Evolutionary conservation across 2,113 vertebrate species (phyloP).

Genomic region (Nycticorax nycticorax): DNA sequence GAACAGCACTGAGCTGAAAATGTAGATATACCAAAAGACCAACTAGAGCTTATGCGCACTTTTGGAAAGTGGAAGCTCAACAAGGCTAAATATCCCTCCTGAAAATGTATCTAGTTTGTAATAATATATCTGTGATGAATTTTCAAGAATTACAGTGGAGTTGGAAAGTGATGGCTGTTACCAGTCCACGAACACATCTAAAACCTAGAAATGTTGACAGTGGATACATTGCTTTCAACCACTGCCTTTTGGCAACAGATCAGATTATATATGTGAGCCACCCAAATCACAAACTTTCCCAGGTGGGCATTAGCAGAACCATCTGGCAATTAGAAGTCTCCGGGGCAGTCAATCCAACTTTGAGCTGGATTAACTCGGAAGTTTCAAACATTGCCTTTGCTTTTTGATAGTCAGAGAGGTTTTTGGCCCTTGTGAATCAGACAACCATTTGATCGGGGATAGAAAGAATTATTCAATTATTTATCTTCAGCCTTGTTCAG

Average conservation of each 20-base stretch:
- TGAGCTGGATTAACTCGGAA: slow-evolving; percentile 71
- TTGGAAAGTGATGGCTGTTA: not conserved
- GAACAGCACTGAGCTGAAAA: not conserved
- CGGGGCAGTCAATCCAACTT: slow-evolving; percentile 60
- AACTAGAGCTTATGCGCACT: not conserved
- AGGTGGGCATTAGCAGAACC: slow-evolving; percentile 54
- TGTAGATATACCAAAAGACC: not conserved
- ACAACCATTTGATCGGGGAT: slow-evolving; percentile 1
- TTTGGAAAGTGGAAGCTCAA: not conserved
- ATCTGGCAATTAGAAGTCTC: slow-evolving; percentile 73
- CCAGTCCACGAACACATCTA: not conserved
- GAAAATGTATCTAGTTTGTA: not conserved
- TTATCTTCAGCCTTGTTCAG: slow-evolving; percentile 25
- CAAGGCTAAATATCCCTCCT: not conserved
- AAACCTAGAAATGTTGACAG: slow-evolving; percentile 19
- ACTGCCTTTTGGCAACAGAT: slow-evolving; percentile 24
- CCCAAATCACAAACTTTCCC: slow-evolving; percentile 7
- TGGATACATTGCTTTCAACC: not conserved
- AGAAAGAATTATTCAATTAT: slow-evolving; percentile 69
- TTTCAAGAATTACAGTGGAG: not conserved
- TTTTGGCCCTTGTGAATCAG: slow-evolving; percentile 63
- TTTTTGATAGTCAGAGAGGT: slow-evolving; percentile 48
- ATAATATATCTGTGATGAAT: not conserved
- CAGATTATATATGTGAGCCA: slow-evolving; percentile 4
- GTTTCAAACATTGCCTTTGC: slow-evolving; percentile 45